These are phyloP conservation scores for Auanema sp. DNA, from an alignment of 2,888 invertebrate genomes.

Conservation along the genomic window DNA sequence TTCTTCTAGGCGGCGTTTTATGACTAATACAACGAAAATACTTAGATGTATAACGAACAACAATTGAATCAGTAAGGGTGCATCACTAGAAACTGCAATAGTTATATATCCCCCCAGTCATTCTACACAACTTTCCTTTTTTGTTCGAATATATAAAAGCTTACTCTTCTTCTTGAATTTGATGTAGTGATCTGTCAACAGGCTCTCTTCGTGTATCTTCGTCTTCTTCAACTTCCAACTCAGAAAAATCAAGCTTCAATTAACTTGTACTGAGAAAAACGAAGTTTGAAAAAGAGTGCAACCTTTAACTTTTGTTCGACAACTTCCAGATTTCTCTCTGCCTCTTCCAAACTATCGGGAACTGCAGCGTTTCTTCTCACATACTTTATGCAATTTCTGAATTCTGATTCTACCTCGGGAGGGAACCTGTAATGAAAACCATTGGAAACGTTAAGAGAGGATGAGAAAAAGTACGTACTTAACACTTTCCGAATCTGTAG, in stretches of 20 bases:
- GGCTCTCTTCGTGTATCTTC: slow-evolving; percentile 11
- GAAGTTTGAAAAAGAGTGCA: not conserved
- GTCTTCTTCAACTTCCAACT: slow-evolving; percentile 10
- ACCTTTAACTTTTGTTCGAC: slow-evolving; percentile 20
- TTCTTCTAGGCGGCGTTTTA: too few species aligned
- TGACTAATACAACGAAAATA: too few species aligned
- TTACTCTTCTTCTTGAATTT: slow-evolving; percentile 19
- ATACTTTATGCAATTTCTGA: slow-evolving; percentile 16
- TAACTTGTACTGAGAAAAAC: not conserved
- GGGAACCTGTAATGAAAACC: slow-evolving; percentile 22
- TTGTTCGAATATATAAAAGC: not conserved
- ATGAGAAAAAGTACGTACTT: slow-evolving; percentile 1
- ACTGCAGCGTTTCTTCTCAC: slow-evolving; percentile 21
- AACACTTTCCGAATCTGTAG: not conserved
- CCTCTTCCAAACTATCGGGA: slow-evolving; percentile 25
- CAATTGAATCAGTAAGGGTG: too few species aligned
- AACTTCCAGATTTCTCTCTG: slow-evolving; percentile 23
- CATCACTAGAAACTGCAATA: too few species aligned
- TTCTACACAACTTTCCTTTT: too few species aligned
- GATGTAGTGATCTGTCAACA: slow-evolving; percentile 8
- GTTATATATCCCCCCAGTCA: too few species aligned
- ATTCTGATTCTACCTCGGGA: slow-evolving; percentile 25
- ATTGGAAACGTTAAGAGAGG: too few species aligned
- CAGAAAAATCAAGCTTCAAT: slow-evolving; percentile 9
- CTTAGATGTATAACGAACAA: too few species aligned